Conservation (phyloP, 92 coral and sea anemone species). For the Micromussa lordhowensis region DNA sequence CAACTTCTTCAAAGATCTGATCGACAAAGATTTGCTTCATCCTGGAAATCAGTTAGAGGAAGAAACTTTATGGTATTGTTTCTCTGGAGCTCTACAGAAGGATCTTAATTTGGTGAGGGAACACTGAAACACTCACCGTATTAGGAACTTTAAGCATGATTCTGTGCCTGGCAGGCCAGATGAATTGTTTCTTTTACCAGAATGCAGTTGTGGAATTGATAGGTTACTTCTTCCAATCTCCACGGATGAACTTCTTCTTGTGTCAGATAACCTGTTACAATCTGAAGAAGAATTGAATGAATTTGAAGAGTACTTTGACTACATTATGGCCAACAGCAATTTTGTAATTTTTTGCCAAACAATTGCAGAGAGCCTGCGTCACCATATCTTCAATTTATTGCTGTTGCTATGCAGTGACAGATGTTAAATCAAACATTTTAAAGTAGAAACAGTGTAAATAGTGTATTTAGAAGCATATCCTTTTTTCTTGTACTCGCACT, state of each 20-base stretch:
- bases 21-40: slow-evolving; percentile 36
- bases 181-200: slow-evolving; percentile 33
- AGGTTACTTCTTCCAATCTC: slow-evolving; percentile 35
- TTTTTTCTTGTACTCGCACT: too few species aligned
- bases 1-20: slow-evolving; percentile 65
- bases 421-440: too few species aligned
- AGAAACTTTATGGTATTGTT: too few species aligned
- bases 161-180: slow-evolving; percentile 67
- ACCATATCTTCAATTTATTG: too few species aligned
- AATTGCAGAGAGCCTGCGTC: too few species aligned
- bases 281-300: slow-evolving; percentile 39
- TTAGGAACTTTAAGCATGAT: slow-evolving; percentile 58
- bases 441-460: too few species aligned
- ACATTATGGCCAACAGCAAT: too few species aligned
- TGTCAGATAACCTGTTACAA: slow-evolving; percentile 35
- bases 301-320: slow-evolving; percentile 51
- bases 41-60: slow-evolving; percentile 62
- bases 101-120: too few species aligned
- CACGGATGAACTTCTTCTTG: slow-evolving; percentile 9
- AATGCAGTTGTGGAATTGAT: slow-evolving; percentile 30
- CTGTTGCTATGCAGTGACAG: too few species aligned
- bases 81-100: too few species aligned
- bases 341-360: too few species aligned
- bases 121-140: slow-evolving; percentile 67
- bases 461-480: too few species aligned